Base-by-base conservation (phyloP, 2,888 invertebrate genomes). In the Spilosoma lubricipeda region DNA sequence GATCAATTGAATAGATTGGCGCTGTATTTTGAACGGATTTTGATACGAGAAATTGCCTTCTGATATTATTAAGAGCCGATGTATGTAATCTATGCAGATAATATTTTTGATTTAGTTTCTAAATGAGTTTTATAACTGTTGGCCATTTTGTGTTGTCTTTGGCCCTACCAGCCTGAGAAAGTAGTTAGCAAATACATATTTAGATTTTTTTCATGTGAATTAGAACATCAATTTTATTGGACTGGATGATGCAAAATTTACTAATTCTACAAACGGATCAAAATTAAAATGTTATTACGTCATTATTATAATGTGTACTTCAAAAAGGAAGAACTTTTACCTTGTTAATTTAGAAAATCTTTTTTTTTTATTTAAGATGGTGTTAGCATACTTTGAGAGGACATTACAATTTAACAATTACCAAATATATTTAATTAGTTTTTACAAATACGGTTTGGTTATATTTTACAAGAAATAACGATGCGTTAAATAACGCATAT, bases 61-160 rank as follows among this genome's bases (percentile, higher is more conserved):
- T 56, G 30, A 63, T 67, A 75, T 67, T 52, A 69, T 39, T 71
- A 64, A 70, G 48, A 72, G n/a, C 9, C 65, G 73, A 36, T 71
- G 52, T 59, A 52, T 65, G 39, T 74, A 71, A 42, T 68, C 66
- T 75, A 66, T 63, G 70, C n/a, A 78, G 18, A 78, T 30, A 74
- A 70, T 64, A 59, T 78, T 68, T 71, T 70, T 59, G 42, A 67
- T 74, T 70, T 68, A 13, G 13, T 52, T 72, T 66, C 67, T 48
- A 81, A 83, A 71, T 81, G 79, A 75, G 72, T 42, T 75, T 65
- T 71, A 30, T 45, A n/a, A 18, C 27, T 30, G 63, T 15, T 8
- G 13, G 13, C n/a, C 27, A 63, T 63, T 30, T 63, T 63, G 63
- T 30, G 18, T 30, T 18, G 18, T 30, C 0, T 27, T 63, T 30